Conservation (phyloP, 2,113 vertebrate genomes). For the Microtus richardsoni region DNA sequence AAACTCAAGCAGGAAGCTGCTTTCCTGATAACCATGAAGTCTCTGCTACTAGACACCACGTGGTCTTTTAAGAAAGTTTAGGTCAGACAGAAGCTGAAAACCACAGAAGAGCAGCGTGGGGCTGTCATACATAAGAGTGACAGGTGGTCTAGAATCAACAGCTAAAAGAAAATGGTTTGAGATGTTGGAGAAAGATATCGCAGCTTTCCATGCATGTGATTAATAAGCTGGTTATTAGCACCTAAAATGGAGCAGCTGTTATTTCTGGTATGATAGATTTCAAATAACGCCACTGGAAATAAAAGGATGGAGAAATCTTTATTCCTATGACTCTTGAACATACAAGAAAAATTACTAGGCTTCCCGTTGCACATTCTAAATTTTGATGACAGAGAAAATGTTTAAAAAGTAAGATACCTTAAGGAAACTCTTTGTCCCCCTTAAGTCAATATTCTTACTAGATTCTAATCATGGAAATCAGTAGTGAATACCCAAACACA, state of each 20-base stretch:
- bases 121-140: background rate
- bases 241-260: background rate
- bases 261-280: background rate
- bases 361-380: rapidly evolving
- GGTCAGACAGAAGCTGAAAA: background rate
- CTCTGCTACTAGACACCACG: background rate
- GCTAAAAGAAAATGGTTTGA: background rate
- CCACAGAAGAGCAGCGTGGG: rapidly evolving
- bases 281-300: background rate
- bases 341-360: too few species aligned
- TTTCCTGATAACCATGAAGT: background rate
- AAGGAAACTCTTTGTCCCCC: background rate
- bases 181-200: background rate
- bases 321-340: background rate
- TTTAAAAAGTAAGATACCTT: background rate
- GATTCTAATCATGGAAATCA: background rate
- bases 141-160: background rate
- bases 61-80: background rate
- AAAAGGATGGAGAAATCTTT: background rate
- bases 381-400: background rate
- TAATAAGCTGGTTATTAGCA: background rate
- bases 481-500: background rate
- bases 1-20: background rate
- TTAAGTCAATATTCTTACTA: background rate
- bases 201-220: background rate